A percentile compares a stretch with the other conserved stretches of the same genome.
These are phyloP conservation scores for Crotophaga sulcirostris DNA, from an alignment of 2,113 vertebrate species.

Conservation along the genomic window DNA sequence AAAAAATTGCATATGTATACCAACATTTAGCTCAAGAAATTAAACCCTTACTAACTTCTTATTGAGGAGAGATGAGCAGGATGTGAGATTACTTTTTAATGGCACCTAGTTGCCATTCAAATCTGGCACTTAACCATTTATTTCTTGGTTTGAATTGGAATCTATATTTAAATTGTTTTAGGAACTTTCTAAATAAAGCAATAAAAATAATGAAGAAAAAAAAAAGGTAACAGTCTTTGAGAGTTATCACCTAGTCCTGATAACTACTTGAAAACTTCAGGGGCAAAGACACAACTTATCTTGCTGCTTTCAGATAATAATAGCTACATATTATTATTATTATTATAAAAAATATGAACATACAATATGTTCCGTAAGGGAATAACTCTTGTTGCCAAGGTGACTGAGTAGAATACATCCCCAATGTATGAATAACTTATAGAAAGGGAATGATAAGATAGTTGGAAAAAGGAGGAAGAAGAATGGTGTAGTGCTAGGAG, in stretches of 20 bases:
- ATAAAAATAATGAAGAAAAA: not conserved
- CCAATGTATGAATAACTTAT: not conserved
- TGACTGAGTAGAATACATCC: conserved; percentile 14
- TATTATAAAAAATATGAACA: not conserved
- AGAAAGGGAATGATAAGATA: not conserved
- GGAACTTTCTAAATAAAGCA: not conserved
- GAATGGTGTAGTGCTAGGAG: not conserved
- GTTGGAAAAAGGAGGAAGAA: not conserved
- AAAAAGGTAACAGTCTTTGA: not conserved
- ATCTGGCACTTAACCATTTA: not conserved
- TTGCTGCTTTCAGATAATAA: conserved; percentile 24
- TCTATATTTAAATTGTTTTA: not conserved
- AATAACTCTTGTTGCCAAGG: conserved; percentile 49
- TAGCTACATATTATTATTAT: not conserved
- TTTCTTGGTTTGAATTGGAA: not conserved
- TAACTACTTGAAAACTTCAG: conserved; percentile 12
- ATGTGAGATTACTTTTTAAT: not conserved
- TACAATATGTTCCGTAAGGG: not conserved
- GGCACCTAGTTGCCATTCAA: not conserved
- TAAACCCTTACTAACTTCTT: not conserved
- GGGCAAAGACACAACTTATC: not conserved
- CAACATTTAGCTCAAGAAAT: not conserved
- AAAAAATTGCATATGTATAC: not conserved
- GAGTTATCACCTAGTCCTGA: not conserved
- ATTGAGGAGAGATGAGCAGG: not conserved